Percentiles rank a stretch among this genome's conserved stretches.
Conservation (phyloP, 2,888 invertebrate species). For the Ellobium chinense region DNA sequence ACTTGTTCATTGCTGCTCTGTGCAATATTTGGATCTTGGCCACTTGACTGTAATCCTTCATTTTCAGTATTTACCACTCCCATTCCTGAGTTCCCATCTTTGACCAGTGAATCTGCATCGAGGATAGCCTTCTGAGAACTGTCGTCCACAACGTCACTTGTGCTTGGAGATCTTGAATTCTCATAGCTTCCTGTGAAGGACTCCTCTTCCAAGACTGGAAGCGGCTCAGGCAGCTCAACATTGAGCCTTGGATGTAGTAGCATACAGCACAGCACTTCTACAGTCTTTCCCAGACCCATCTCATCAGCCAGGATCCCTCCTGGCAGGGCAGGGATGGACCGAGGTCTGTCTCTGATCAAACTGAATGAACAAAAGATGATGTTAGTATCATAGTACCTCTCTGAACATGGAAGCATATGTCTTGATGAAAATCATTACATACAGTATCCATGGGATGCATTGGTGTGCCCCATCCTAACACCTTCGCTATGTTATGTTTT, state of each 20-base stretch:
- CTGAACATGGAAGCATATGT: no score
- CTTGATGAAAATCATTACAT: no score
- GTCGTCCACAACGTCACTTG: neutral
- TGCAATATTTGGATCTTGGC: no score
- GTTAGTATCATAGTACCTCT: no score
- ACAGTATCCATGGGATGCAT: no score
- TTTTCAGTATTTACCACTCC: neutral
- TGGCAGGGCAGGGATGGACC: conserved; percentile 76
- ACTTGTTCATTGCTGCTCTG: neutral
- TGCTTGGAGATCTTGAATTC: neutral
- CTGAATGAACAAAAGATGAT: no score
- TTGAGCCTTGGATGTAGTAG: conserved; percentile 81
- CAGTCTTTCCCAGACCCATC: conserved; percentile 91
- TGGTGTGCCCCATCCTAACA: no score
- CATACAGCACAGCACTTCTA: conserved; percentile 86
- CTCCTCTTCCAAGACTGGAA: conserved; percentile 41
- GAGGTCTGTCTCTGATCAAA: conserved; percentile 78
- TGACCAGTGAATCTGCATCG: neutral
- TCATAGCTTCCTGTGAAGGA: neutral
- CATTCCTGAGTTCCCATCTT: neutral
- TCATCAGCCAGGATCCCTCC: conserved; percentile 90
- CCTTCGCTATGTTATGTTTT: no score
- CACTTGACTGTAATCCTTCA: neutral
- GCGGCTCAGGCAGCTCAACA: conserved; percentile 42
- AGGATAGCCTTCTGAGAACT: neutral